A percentile compares a stretch with the other conserved stretches of the same genome.
Conservation (phyloP, 2,888 invertebrate genomes). For the Cantharis rufa region DNA sequence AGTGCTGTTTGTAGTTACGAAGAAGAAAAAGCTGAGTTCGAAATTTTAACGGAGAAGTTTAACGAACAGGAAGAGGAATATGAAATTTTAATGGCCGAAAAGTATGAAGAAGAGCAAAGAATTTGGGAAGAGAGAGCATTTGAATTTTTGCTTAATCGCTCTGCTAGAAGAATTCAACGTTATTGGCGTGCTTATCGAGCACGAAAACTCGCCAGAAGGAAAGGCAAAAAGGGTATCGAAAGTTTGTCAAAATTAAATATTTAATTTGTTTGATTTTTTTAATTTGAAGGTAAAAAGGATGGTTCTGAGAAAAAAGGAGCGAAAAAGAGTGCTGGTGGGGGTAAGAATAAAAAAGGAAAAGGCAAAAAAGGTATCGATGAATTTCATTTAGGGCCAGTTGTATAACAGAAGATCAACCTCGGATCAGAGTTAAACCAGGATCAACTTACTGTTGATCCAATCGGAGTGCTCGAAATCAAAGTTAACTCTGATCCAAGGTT, state of each 20-base stretch:
- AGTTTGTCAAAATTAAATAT: background rate
- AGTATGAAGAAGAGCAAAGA: constrained; percentile 60
- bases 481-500: too few species aligned
- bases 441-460: too few species aligned
- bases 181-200: constrained; percentile 42
- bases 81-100: constrained; percentile 61
- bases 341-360: constrained; percentile 17
- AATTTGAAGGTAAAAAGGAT: constrained; percentile 49
- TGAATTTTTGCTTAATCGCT: constrained; percentile 38
- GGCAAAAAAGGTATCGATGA: constrained; percentile 50
- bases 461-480: too few species aligned
- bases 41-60: constrained; percentile 57
- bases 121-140: constrained; percentile 59
- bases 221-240: constrained; percentile 34
- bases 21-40: constrained; percentile 56
- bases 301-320: constrained; percentile 40
- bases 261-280: background rate
- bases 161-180: constrained; percentile 53
- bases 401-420: too few species aligned
- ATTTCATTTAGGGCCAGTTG: too few species aligned
- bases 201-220: constrained; percentile 35
- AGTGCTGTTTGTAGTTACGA: constrained; percentile 53
- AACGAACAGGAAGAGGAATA: constrained; percentile 62
- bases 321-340: constrained; percentile 53
- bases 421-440: too few species aligned